A percentile compares a stretch with the other conserved stretches of the same genome.
phyloP scores from a whole-genome alignment of 1,140 invertebrate species.

The Whitmania pigra region DNA sequence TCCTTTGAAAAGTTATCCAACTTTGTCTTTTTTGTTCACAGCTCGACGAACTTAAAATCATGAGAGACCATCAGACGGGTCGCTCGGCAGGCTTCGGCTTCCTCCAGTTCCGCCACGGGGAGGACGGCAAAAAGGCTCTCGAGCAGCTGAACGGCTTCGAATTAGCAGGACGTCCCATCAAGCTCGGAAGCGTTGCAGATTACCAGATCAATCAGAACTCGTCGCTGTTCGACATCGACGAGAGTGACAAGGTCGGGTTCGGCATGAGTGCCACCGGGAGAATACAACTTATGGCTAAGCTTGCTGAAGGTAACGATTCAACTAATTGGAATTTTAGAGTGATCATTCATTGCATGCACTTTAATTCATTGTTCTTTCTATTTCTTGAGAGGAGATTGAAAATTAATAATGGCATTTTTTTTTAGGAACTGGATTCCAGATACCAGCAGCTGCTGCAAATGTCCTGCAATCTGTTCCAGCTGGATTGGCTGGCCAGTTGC shows the following conservation, averaged over 20 bases:
- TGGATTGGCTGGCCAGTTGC: slow-evolving; percentile 23
- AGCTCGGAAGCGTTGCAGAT: slow-evolving; percentile 50
- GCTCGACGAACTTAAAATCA: slow-evolving; percentile 90
- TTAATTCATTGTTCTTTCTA: background rate
- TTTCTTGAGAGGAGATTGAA: too few relatives aligned
- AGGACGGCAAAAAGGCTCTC: slow-evolving; percentile 95
- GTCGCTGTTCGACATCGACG: slow-evolving; percentile 68
- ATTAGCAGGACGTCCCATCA: slow-evolving; percentile 91
- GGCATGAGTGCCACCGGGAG: slow-evolving; percentile 90
- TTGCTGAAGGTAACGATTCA: slow-evolving; percentile 68
- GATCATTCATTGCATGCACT: background rate
- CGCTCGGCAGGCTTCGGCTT: slow-evolving; percentile 95
- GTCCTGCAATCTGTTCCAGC: slow-evolving; percentile 47
- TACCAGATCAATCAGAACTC: background rate
- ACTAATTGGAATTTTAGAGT: too few relatives aligned
- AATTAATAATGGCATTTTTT: slow-evolving; percentile 16
- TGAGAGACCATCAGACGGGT: slow-evolving; percentile 84
- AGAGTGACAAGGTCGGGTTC: slow-evolving; percentile 85
- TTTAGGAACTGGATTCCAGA: slow-evolving; percentile 60
- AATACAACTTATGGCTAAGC: slow-evolving; percentile 92
- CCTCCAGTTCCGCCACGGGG: slow-evolving; percentile 87
- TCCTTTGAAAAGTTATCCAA: background rate
- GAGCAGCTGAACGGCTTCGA: slow-evolving; percentile 99
- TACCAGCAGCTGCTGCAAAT: slow-evolving; percentile 76
- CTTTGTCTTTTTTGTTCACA: slow-evolving; percentile 27